phyloP scores from a whole-genome alignment of 2,797 vertebrate genomes.

The Pipistrellus kuhlii region DNA sequence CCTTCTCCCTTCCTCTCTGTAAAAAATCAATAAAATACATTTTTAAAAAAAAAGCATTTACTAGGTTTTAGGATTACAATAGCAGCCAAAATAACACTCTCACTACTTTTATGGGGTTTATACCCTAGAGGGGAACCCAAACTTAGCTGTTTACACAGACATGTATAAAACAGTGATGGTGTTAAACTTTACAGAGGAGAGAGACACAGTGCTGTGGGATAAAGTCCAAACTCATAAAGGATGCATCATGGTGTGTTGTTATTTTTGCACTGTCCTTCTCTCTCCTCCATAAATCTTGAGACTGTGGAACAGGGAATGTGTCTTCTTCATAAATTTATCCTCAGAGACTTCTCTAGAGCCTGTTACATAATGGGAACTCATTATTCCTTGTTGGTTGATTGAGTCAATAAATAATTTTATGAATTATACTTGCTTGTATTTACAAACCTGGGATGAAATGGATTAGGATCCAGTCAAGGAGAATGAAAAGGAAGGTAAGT shows the following conservation, averaged over 20 bases:
- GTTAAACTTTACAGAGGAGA: background rate
- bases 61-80: background rate
- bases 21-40: too few species aligned
- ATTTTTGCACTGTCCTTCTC: background rate
- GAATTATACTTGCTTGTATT: background rate
- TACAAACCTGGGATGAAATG: background rate
- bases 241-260: background rate
- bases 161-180: background rate
- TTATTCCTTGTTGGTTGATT: background rate
- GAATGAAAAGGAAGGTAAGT: background rate
- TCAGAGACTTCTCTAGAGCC: background rate
- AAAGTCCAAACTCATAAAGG: background rate
- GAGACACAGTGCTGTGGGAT: background rate
- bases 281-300: background rate
- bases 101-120: background rate
- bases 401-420: conserved; percentile 18
- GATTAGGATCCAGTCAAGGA: background rate
- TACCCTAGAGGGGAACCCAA: background rate
- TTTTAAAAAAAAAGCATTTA: background rate
- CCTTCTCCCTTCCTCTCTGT: too few species aligned
- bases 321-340: background rate
- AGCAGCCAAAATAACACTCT: background rate
- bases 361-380: background rate
- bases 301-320: background rate
- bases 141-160: background rate